Percentiles rank a stretch among this genome's conserved stretches.
phyloP scores from a whole-genome alignment of 2,113 vertebrate genomes.

The Hylia prasina region DNA sequence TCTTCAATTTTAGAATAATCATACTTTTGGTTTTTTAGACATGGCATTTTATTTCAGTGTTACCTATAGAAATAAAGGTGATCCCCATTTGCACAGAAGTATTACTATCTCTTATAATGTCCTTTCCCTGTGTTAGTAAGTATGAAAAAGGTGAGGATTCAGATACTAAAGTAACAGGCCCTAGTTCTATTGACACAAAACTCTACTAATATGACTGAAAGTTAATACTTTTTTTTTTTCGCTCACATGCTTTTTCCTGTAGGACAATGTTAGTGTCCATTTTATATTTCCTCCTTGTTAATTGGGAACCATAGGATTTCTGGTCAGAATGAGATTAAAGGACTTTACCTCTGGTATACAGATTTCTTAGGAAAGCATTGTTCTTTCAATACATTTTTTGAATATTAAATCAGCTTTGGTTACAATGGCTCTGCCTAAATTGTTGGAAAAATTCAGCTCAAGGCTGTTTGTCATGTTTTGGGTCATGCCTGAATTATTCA shows the following conservation, averaged over 20 bases:
- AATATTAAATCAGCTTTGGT: not conserved
- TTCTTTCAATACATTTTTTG: not conserved
- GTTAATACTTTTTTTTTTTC: not conserved
- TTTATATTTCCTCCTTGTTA: not conserved
- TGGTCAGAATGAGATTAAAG: not conserved
- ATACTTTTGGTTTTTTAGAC: not conserved
- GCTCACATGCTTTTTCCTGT: not conserved
- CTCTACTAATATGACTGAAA: not conserved
- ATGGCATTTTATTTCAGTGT: not conserved
- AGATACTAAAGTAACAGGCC: not conserved
- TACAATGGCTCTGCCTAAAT: not conserved
- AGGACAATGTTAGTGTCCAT: not conserved
- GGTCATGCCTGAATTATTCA: not conserved
- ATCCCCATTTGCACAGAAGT: not conserved
- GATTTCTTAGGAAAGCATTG: not conserved
- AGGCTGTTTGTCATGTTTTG: not conserved
- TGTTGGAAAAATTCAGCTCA: not conserved
- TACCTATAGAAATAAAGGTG: not conserved
- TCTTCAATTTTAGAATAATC: not conserved
- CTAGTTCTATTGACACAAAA: not conserved
- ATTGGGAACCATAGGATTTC: not conserved
- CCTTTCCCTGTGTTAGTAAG: not conserved
- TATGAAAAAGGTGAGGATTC: not conserved
- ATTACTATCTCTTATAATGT: not conserved
- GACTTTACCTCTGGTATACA: not conserved